These are phyloP conservation scores for Drosophila mojavensis DNA, from an alignment of 1,140 invertebrate species.

Conservation along the genomic window DNA sequence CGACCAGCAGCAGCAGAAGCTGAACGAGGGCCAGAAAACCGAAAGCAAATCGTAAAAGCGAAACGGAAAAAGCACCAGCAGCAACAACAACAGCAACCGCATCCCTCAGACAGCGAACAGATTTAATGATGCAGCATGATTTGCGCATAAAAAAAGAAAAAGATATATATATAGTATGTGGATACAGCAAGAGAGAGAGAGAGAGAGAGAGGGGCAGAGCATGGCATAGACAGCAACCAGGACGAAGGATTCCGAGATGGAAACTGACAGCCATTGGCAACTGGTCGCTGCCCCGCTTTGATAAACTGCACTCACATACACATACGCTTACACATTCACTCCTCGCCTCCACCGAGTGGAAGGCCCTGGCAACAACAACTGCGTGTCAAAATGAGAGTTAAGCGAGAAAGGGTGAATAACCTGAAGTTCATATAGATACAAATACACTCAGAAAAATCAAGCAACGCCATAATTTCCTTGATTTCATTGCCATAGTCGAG, in stretches of 20 bases:
- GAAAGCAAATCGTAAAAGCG: constrained; percentile 58
- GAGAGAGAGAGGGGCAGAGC: constrained; percentile 18
- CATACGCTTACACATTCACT: constrained; percentile 13
- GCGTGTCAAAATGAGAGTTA: constrained; percentile 57
- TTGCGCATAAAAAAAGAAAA: constrained; percentile 71
- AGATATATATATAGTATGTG: neutral
- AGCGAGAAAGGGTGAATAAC: constrained; percentile 63
- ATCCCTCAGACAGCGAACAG: constrained; percentile 54
- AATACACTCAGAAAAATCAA: constrained; percentile 19
- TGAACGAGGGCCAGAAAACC: constrained; percentile 35
- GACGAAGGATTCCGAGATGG: constrained; percentile 23
- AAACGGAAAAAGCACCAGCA: constrained; percentile 30
- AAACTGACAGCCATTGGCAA: constrained; percentile 62
- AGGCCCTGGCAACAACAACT: constrained; percentile 38
- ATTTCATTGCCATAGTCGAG: neutral
- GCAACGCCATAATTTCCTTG: neutral
- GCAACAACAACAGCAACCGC: constrained; percentile 33
- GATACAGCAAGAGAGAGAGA: neutral
- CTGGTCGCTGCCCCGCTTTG: constrained; percentile 60
- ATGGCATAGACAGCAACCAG: constrained; percentile 29
- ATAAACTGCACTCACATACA: constrained; percentile 63
- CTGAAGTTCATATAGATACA: constrained; percentile 7
- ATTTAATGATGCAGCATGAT: constrained; percentile 83
- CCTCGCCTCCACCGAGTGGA: constrained; percentile 43
- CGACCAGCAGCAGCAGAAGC: constrained; percentile 1